These are phyloP conservation scores for Cheumatopsyche charites DNA, from an alignment of 1,140 invertebrate species.

Conservation along the genomic window DNA sequence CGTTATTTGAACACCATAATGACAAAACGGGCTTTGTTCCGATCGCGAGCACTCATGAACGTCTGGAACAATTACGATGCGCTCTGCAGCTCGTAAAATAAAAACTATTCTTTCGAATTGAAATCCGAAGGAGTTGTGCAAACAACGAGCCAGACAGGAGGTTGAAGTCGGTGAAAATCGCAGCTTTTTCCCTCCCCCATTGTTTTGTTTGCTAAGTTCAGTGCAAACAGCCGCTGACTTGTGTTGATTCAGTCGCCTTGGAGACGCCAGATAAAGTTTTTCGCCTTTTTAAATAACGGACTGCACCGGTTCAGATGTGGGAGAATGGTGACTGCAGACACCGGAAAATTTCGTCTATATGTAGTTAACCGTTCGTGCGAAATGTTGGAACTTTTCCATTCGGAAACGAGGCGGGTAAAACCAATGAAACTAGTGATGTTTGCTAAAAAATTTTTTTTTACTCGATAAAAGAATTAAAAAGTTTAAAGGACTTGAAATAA, in stretches of 20 bases:
- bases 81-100: neutral
- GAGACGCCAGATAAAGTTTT: conserved; percentile 32
- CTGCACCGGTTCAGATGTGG: neutral
- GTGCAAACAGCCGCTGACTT: conserved; percentile 30
- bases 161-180: conserved; percentile 28
- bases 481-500: no score
- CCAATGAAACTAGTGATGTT: no score
- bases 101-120: conserved; percentile 4
- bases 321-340: neutral
- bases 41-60: no score
- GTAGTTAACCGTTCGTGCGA: neutral
- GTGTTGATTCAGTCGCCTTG: conserved; percentile 37
- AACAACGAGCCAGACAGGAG: neutral
- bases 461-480: no score
- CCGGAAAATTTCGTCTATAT: neutral
- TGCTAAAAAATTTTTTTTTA: no score
- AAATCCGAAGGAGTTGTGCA: conserved; percentile 7
- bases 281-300: conserved; percentile 21
- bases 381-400: neutral
- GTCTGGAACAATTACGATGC: no score
- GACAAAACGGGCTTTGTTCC: no score
- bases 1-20: no score
- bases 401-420: no score
- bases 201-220: conserved; percentile 38
- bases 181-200: conserved; percentile 24